Evolutionary conservation across 1,140 invertebrate species (phyloP).

Genomic region (Tachypleus tridentatus): DNA sequence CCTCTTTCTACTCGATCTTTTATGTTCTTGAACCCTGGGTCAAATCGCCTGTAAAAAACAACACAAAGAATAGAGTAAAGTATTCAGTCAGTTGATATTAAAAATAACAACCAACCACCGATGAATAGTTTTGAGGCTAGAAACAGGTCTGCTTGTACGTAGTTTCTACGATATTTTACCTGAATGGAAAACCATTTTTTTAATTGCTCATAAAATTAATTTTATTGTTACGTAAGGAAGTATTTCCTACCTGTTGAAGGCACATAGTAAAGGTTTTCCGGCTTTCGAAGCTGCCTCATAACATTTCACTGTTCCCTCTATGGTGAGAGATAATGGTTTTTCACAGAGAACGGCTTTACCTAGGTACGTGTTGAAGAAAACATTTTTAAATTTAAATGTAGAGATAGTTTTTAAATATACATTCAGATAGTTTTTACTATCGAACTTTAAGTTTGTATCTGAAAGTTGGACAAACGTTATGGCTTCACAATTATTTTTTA

Average conservation of each 20-base stretch:
- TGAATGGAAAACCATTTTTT: not conserved
- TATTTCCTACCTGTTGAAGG: constrained; percentile 42
- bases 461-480: too few species aligned
- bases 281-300: constrained; percentile 45
- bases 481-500: too few species aligned
- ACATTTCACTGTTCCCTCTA: constrained; percentile 41
- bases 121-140: not conserved
- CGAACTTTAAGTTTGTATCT: too few species aligned
- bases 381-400: too few species aligned
- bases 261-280: constrained; percentile 45
- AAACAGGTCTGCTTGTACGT: not conserved
- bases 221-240: too few species aligned
- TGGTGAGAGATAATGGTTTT: constrained; percentile 51
- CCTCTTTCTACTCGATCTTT: constrained; percentile 41
- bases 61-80: not conserved
- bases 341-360: constrained; percentile 51
- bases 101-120: not conserved
- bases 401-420: too few species aligned
- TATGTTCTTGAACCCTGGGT: constrained; percentile 45
- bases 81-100: not conserved
- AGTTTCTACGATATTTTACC: not conserved
- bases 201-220: too few species aligned
- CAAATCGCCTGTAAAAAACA: constrained; percentile 43
- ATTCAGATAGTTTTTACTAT: too few species aligned
- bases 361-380: constrained; percentile 8